Evolutionary conservation across 35 echinoderm and acorn worm genomes (phyloP).

Genomic region (Heliocidaris tuberculata): DNA sequence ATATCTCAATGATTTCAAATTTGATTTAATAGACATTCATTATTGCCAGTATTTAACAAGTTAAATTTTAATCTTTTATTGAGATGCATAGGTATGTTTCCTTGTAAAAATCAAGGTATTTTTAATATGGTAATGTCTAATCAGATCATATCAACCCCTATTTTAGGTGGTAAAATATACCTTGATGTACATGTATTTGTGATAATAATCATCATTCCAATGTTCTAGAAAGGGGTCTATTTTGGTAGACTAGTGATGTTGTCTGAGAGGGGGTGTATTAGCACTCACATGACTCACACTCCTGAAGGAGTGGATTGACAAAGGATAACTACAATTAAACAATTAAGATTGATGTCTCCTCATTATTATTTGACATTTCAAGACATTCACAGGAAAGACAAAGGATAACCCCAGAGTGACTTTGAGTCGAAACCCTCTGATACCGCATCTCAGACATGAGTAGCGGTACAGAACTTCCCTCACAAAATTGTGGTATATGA

Average conservation of each 20-base stretch:
- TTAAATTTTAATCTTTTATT: too few relatives aligned
- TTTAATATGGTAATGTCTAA: too few relatives aligned
- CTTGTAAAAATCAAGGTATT: too few relatives aligned
- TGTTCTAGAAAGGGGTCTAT: background rate
- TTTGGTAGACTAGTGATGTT: background rate
- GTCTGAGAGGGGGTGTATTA: background rate
- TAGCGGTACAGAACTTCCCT: background rate
- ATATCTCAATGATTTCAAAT: too few relatives aligned
- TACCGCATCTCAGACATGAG: background rate
- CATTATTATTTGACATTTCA: constrained; percentile 40
- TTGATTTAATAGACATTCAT: too few relatives aligned
- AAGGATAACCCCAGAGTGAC: background rate
- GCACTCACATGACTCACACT: background rate
- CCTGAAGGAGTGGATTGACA: constrained; percentile 1
- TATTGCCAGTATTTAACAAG: too few relatives aligned
- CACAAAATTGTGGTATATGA: background rate
- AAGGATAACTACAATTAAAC: constrained; percentile 39
- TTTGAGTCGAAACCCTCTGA: background rate
- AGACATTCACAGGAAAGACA: constrained; percentile 2
- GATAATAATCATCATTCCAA: too few relatives aligned
- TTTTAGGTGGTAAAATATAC: too few relatives aligned
- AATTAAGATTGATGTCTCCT: constrained; percentile 30
- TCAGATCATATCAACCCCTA: too few relatives aligned
- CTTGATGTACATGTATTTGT: too few relatives aligned
- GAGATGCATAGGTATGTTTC: too few relatives aligned